Conservation (phyloP, 2,797 vertebrate genomes). For the Enoplosus armatus region DNA sequence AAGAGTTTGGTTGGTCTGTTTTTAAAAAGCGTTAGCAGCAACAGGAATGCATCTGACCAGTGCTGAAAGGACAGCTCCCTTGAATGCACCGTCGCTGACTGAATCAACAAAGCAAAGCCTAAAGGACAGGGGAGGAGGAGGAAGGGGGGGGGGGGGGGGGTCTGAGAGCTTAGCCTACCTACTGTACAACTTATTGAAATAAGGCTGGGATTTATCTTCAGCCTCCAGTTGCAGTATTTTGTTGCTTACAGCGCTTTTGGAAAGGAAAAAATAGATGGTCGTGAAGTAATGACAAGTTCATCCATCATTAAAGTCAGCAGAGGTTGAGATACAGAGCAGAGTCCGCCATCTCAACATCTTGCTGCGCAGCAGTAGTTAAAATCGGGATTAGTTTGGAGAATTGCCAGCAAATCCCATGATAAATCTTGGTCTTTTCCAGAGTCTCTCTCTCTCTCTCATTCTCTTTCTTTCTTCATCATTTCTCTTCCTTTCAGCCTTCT, state of each 20-base stretch:
- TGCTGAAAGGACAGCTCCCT: slow-evolving; percentile 93
- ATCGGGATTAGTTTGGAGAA: slow-evolving; percentile 88
- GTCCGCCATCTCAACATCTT: slow-evolving; percentile 79
- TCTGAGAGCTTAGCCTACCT: slow-evolving; percentile 78
- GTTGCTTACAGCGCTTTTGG: slow-evolving; percentile 83
- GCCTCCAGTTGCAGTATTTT: slow-evolving; percentile 80
- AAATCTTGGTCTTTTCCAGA: slow-evolving; percentile 81
- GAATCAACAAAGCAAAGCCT: slow-evolving; percentile 82
- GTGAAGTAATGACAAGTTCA: slow-evolving; percentile 85
- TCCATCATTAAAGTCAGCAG: slow-evolving; percentile 82
- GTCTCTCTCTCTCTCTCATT: slow-evolving; percentile 62
- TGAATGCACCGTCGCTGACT: slow-evolving; percentile 80
- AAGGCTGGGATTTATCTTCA: slow-evolving; percentile 80
- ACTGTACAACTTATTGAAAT: slow-evolving; percentile 86
- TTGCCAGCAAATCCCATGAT: slow-evolving; percentile 91
- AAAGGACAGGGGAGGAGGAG: slow-evolving; percentile 22
- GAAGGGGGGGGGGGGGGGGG: slow-evolving; percentile 14
- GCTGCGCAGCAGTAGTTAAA: slow-evolving; percentile 82
- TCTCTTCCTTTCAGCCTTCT: slow-evolving; percentile 61
- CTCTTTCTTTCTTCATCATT: background rate
- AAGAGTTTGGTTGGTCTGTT: slow-evolving; percentile 81
- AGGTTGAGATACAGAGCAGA: slow-evolving; percentile 79
- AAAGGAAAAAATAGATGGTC: slow-evolving; percentile 75
- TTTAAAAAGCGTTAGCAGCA: slow-evolving; percentile 81
- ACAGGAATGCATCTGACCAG: slow-evolving; percentile 86